Conservation (phyloP, 2,888 invertebrate genomes). For the Lycaena phlaeas region DNA sequence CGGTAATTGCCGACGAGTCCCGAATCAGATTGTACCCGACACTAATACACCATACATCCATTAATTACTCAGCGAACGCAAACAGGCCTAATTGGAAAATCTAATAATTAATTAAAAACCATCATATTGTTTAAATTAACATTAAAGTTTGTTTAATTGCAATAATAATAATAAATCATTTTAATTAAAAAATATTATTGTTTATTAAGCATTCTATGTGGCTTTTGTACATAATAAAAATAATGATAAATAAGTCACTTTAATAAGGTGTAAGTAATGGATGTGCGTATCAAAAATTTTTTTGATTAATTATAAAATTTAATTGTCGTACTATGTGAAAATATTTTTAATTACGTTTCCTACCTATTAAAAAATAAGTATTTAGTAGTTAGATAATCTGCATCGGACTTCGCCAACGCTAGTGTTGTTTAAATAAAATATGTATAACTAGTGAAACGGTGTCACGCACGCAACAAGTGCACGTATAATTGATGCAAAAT, state of each 20-base stretch:
- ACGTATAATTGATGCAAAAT: background rate
- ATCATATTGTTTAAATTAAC: constrained; percentile 21
- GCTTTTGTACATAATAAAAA: background rate
- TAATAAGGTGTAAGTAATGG: background rate
- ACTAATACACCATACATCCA: constrained; percentile 60
- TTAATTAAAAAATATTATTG: constrained; percentile 13
- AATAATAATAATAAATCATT: constrained; percentile 4
- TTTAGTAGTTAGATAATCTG: too few relatives aligned
- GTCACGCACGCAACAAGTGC: background rate
- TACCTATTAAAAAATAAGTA: too few relatives aligned
- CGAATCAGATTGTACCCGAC: constrained; percentile 62
- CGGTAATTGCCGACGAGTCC: constrained; percentile 60
- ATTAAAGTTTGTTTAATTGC: constrained; percentile 9
- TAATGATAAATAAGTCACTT: constrained; percentile 3
- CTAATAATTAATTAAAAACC: constrained; percentile 53
- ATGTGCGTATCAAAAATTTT: constrained; percentile 1
- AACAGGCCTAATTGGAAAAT: constrained; percentile 58
- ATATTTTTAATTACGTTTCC: too few relatives aligned
- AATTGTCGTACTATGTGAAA: too few relatives aligned
- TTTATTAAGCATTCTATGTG: constrained; percentile 4
- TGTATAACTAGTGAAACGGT: background rate
- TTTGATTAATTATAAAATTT: constrained; percentile 4
- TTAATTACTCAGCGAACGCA: constrained; percentile 55
- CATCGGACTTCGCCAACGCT: too few relatives aligned
- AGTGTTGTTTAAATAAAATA: too few relatives aligned